Evolutionary conservation across 2,888 invertebrate species (phyloP), one percentile per base, ranked within the genome.

Genomic region (Carterocephalus palaemon): DNA sequence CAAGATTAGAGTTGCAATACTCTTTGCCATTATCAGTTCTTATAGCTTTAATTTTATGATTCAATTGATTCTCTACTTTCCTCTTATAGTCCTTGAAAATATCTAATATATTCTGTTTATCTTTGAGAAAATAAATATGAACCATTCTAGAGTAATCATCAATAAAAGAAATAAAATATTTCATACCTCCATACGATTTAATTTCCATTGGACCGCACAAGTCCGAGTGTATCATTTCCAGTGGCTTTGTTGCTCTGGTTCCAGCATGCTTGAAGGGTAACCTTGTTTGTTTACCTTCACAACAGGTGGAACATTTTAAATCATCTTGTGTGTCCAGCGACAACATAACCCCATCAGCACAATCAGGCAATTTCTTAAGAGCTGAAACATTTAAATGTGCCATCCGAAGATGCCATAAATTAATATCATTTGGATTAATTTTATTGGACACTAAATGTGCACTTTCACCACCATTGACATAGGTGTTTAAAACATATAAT

Each of bases 11-110:
- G 19, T 53, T 48, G 49, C 52, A 40, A 45, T 53, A 57, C 31
- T 56, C 53, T 33, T 10, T 47, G 0, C 56, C 56, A 41, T 55
- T 55, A n/a, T 56, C 55, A 5, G 48, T 39, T 1, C 53, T 37
- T n/a, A 54, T 1, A 0, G 26, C 31, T 48, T 52, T 57, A 13
- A 51, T 48, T 5, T 40, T 43, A 8, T 3, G 7, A 5, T 26
- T 20, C 2, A 43, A 26, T 23, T 51, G 7, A 32, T 51, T 51
- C 10, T 51, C 47, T 19, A 47, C 40, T 23, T 15, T 37, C 6
- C 2, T 24, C 23, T 51, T 47, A 20, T 8, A 51, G n/a, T 26
- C 15, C 19, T 43, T 26, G 32, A 51, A 48, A 2, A 17, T 20
- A 17, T 33, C 43, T n/a, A 29, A 22, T 1, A 51, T 6, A 34